These are phyloP conservation scores for Myiotriccus ornatus DNA, from an alignment of 2,797 vertebrate genomes.

Conservation along the genomic window DNA sequence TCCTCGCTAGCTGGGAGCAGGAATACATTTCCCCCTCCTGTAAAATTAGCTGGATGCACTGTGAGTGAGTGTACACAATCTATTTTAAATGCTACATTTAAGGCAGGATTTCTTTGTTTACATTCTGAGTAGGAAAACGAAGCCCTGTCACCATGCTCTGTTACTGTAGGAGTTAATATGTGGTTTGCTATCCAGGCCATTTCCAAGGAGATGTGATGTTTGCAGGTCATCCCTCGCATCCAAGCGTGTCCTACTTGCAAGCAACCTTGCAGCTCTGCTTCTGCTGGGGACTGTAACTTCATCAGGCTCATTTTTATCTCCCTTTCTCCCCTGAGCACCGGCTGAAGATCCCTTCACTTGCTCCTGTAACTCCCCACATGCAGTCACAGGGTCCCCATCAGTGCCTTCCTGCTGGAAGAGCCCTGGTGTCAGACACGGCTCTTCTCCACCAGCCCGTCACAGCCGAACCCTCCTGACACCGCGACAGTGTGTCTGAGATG, in stretches of 20 bases:
- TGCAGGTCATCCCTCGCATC: conserved; percentile 1
- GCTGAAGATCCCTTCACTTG: not conserved
- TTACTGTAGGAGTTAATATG: not conserved
- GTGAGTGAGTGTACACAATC: not conserved
- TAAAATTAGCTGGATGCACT: not conserved
- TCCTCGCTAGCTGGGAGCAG: not conserved
- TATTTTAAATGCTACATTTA: not conserved
- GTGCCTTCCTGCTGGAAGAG: not conserved
- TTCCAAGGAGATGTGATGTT: conserved; percentile 30
- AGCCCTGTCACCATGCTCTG: not conserved
- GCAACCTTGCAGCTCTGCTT: not conserved
- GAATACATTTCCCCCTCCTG: not conserved
- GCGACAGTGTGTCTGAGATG: not conserved
- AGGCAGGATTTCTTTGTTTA: not conserved
- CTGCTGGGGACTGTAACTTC: not conserved
- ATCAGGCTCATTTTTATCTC: not conserved
- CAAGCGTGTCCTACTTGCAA: not conserved
- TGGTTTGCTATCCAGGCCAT: conserved; percentile 15
- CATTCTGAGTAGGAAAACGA: not conserved
- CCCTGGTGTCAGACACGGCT: not conserved
- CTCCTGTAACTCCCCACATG: not conserved
- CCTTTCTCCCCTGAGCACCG: not conserved
- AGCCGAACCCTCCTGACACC: not conserved
- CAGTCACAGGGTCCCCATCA: accelerated
- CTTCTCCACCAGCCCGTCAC: not conserved